Conservation (phyloP, 2,797 vertebrate species). For the Pseudomugil tenellus region DNA sequence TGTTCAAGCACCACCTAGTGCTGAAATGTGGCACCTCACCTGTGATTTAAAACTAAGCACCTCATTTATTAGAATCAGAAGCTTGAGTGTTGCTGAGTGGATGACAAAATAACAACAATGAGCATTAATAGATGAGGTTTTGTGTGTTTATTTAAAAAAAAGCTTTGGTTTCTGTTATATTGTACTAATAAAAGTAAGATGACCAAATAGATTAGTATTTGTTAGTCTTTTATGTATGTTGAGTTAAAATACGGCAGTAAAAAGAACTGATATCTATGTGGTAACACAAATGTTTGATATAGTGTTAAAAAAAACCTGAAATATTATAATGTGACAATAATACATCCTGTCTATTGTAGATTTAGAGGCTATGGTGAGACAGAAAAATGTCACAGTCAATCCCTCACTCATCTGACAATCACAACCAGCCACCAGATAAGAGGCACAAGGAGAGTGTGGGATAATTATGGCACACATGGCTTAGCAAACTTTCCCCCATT, state of each 20-base stretch:
- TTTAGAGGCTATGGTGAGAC: constrained; percentile 43
- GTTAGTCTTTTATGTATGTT: background rate
- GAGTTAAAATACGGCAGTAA: background rate
- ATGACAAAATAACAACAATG: background rate
- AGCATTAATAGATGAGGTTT: background rate
- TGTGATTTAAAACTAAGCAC: constrained; percentile 47
- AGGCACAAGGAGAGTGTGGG: constrained; percentile 59
- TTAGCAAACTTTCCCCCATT: constrained; percentile 76
- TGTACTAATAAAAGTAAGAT: background rate
- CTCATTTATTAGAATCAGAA: constrained; percentile 21
- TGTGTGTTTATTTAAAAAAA: background rate
- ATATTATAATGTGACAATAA: constrained; percentile 18
- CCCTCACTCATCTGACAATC: constrained; percentile 67
- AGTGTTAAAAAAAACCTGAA: background rate
- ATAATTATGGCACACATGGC: constrained; percentile 79
- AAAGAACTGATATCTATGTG: background rate
- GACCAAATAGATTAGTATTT: background rate
- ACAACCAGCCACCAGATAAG: constrained; percentile 72
- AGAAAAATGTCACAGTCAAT: constrained; percentile 66
- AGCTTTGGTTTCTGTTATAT: background rate
- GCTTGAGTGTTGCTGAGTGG: background rate
- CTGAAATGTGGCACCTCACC: constrained; percentile 71
- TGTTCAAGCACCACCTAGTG: constrained; percentile 97
- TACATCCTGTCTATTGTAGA: constrained; percentile 44
- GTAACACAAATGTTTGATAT: background rate